Evolutionary conservation across 2,113 vertebrate genomes (phyloP).

Genomic region (Emydocephalus ijimae): DNA sequence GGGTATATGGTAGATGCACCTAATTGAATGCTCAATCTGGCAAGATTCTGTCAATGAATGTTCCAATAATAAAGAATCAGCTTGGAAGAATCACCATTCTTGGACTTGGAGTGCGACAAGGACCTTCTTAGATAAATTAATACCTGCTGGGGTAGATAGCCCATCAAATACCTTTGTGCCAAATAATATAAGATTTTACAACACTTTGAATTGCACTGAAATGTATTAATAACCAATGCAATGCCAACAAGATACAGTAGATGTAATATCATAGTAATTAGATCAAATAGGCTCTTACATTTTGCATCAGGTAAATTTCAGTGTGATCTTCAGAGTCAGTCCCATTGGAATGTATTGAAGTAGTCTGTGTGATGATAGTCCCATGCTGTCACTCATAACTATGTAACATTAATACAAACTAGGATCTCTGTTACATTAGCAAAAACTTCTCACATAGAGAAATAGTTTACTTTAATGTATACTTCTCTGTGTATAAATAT

Average conservation of each 20-base stretch:
- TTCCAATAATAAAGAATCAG: neutral
- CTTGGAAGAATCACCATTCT: neutral
- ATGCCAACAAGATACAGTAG: neutral
- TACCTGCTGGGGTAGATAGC: neutral
- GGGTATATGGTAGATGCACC: neutral
- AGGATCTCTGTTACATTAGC: slow-evolving; percentile 8
- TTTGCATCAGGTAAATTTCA: neutral
- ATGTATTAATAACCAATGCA: neutral
- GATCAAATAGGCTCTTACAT: neutral
- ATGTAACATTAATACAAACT: neutral
- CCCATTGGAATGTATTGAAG: neutral
- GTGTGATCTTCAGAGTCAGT: neutral
- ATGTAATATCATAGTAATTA: neutral
- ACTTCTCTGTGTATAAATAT: neutral
- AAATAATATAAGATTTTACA: neutral
- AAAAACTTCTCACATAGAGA: neutral
- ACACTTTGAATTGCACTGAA: neutral
- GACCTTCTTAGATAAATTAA: neutral
- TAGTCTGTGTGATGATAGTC: neutral
- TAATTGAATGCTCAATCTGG: neutral
- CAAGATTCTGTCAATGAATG: neutral
- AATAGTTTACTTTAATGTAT: neutral
- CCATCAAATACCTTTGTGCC: neutral
- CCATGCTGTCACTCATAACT: neutral
- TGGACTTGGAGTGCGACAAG: neutral